Base-by-base conservation (phyloP, 2,797 vertebrate species). In the Acanthurus lineatus region DNA sequence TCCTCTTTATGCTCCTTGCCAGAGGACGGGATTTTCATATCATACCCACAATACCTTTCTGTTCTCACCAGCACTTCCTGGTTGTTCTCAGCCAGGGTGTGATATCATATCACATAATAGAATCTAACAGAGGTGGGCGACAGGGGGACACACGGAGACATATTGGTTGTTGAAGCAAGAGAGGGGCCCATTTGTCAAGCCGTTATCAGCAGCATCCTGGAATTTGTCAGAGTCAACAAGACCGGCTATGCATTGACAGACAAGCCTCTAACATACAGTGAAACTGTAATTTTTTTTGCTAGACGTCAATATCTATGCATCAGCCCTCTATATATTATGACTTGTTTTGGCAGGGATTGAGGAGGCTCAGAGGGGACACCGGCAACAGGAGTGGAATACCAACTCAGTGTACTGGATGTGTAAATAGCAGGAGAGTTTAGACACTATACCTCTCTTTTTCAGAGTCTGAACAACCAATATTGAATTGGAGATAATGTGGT, bases 61-160 rank as follows among this genome's bases (percentile, higher is more conserved):
- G 48, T 69, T 68, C 60, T 77, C 53, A 35, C 42, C 65, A 42
- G 69, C 71, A 67, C 79, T 73, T 92, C 72, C 76, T 70, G 76
- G 61, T 73, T 38, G 16, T 59, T 25, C 81, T 83, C 61, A 74
- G 69, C 68, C 72, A 68, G 28, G 63, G 60, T 73, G 77, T 68
- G 81, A 89, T 92, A 88, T 88, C 57, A 62, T 92, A 93, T 94
- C 90, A 86, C 79, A 86, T 90, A 91, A 93, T 93, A 83, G 73
- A 83, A 93, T 93, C 88, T 84, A 80, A 88, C 83, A 78, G 86
- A 81, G 83, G 81, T 77, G 69, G 79, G 71, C 48, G 79, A 87
- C 77, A 69, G 81, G 58, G 77, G 74, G 85, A 81, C 56, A 59
- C 44, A 67, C 66, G 63, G 79, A 88, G 88, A 93, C 89, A 74